Conservation (phyloP, 2,888 invertebrate genomes). For the Leucoptera coffeella region DNA sequence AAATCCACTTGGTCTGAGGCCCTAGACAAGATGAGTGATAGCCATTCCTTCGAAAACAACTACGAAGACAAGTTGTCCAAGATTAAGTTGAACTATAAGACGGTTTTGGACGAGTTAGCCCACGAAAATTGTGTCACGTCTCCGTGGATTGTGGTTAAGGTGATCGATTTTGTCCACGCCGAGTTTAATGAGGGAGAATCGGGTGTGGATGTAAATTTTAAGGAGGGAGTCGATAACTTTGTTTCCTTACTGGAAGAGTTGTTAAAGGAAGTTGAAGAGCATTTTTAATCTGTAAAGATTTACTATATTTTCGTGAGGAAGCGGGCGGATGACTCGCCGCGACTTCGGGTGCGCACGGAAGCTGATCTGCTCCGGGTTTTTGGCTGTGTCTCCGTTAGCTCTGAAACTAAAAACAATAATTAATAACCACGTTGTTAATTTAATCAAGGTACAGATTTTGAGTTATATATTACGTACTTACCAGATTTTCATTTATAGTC, state of each 20-base stretch:
- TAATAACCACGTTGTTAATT: no score
- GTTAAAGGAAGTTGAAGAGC: conserved; percentile 46
- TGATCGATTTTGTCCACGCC: conserved; percentile 95
- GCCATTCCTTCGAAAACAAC: conserved; percentile 62
- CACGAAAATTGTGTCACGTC: conserved; percentile 28
- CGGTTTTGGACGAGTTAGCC: conserved; percentile 49
- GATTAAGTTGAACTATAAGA: conserved; percentile 47
- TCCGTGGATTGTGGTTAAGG: conserved; percentile 64
- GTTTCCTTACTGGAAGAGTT: conserved; percentile 67
- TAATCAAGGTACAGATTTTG: no score
- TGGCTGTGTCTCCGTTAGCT: no score
- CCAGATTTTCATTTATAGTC: no score
- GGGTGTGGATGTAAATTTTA: conserved; percentile 68
- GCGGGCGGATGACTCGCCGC: no score
- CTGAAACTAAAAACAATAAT: no score
- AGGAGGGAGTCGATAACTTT: conserved; percentile 74
- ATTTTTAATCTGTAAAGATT: no score
- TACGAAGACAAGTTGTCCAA: conserved; percentile 60
- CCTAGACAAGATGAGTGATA: conserved; percentile 49
- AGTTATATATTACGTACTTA: no score
- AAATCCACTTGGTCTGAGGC: conserved; percentile 40
- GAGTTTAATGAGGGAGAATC: conserved; percentile 61
- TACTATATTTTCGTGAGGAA: no score
- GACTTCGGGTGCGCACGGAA: no score
- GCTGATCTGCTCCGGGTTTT: no score